These are phyloP conservation scores for Stomatorhinus ivindoensis DNA, from an alignment of 2,113 vertebrate species.

Conservation along the genomic window DNA sequence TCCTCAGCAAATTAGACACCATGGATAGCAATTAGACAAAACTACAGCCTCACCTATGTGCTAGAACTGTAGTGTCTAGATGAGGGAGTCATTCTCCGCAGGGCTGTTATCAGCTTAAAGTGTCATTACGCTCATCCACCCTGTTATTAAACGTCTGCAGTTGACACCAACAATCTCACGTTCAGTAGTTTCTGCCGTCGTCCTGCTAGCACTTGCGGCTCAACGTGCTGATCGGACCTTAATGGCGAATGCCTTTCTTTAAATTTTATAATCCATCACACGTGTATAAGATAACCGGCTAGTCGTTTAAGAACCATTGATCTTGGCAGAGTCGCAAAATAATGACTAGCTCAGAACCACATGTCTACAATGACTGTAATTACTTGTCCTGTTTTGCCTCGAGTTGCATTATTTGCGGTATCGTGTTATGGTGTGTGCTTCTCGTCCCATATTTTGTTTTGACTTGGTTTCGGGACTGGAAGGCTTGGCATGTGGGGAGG, in stretches of 20 bases:
- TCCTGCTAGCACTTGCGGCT: neutral
- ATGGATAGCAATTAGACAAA: constrained; percentile 53
- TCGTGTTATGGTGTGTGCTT: neutral
- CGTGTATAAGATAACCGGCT: neutral
- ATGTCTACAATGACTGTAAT: neutral
- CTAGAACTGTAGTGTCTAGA: constrained; percentile 49
- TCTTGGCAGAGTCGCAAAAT: neutral
- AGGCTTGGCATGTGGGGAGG: neutral
- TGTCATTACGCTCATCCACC: constrained; percentile 49
- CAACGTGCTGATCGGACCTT: neutral
- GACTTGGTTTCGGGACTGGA: neutral
- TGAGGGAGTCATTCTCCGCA: constrained; percentile 42
- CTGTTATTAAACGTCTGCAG: neutral
- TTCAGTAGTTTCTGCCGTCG: neutral
- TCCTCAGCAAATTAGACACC: constrained; percentile 27
- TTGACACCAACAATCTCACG: neutral
- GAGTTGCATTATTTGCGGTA: neutral
- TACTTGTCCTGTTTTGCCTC: neutral
- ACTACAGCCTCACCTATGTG: constrained; percentile 51
- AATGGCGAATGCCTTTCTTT: neutral
- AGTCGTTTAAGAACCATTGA: neutral
- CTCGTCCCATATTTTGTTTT: neutral
- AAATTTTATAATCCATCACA: neutral
- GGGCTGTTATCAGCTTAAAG: constrained; percentile 51
- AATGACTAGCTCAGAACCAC: neutral